Evolutionary conservation across 2,888 invertebrate species (phyloP), one percentile per base, ranked within the genome.

Genomic region (Drosophila macrospina): DNA sequence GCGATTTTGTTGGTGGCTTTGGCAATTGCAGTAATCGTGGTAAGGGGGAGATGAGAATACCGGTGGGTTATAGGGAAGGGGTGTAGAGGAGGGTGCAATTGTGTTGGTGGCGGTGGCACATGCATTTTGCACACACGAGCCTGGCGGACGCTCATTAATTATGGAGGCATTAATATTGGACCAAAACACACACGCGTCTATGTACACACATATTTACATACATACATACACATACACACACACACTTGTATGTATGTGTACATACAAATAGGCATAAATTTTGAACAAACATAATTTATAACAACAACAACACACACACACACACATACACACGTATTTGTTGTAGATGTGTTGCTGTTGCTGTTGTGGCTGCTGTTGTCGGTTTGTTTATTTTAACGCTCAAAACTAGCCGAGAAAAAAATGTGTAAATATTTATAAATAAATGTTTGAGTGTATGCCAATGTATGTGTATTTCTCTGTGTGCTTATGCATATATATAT

Each of bases 111-210:
- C 68, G 67, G 71, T 79, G 80, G 84, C 86, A 78, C 66, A 83
- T 83, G 83, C 80, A 80, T 83, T 75, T 84, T 79, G 87, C 68
- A 82, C 71, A 75, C 80, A 54, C 80, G 69, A 78, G 79, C 65
- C 77, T 63, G 69, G 72, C 81, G 74, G 79, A 84, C 61, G 87
- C 89, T 88, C 89, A 86, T 86, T 86, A 86, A 86, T 86, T 89
- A 86, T 86, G 87, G 34, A 86, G 83, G 89, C 74, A 86, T 86
- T 86, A 86, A 86, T 88, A 87, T 85, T 86, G 82, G 87, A 88
- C 80, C 75, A 67, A 52, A 63, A 83, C 64, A 74, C 68, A 79
- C 68, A 59, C 36, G 34, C 50, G 28, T 52, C 41, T 60, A 32
- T 52, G 52, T 60, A 52, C 32, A 42, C 52, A 34, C 48, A 55